These are phyloP conservation scores for Acrocera orbiculus DNA, from an alignment of 2,888 invertebrate genomes.

Conservation along the genomic window DNA sequence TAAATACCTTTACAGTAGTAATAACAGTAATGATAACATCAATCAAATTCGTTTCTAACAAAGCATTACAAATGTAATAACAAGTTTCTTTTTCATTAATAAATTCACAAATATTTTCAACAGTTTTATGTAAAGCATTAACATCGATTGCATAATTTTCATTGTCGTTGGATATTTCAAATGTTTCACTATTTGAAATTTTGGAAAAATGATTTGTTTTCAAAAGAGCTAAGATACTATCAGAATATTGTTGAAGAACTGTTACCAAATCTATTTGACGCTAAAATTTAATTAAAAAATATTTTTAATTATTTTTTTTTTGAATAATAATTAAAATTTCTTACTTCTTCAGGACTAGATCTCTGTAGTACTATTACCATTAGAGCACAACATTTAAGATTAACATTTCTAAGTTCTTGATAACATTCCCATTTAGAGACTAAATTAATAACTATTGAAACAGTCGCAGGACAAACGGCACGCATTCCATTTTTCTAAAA, in stretches of 20 bases:
- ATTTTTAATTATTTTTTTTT: constrained; percentile 1
- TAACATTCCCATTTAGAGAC: constrained; percentile 31
- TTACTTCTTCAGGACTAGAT: constrained; percentile 37
- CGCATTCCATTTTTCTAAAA: constrained; percentile 39
- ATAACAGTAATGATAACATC: constrained; percentile 28
- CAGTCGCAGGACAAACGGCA: constrained; percentile 42
- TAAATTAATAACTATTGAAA: constrained; percentile 37
- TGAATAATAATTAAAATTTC: too few relatives aligned
- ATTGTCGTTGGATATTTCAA: constrained; percentile 20
- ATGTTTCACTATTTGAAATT: constrained; percentile 15
- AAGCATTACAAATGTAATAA: constrained; percentile 22
- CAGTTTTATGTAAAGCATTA: constrained; percentile 24
- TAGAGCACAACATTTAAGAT: constrained; percentile 36
- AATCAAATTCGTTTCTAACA: constrained; percentile 29
- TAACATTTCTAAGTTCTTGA: constrained; percentile 28
- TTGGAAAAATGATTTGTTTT: constrained; percentile 23
- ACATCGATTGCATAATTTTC: constrained; percentile 22
- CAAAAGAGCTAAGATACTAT: constrained; percentile 25
- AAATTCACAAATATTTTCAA: constrained; percentile 25
- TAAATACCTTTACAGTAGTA: constrained; percentile 21
- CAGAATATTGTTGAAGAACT: constrained; percentile 30
- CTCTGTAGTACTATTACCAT: constrained; percentile 39
- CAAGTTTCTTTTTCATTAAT: constrained; percentile 17
- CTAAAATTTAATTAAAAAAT: constrained; percentile 21
- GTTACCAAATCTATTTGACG: constrained; percentile 39